These are phyloP conservation scores for Bellardia bayeri DNA, from an alignment of 2,888 invertebrate genomes.

Conservation along the genomic window DNA sequence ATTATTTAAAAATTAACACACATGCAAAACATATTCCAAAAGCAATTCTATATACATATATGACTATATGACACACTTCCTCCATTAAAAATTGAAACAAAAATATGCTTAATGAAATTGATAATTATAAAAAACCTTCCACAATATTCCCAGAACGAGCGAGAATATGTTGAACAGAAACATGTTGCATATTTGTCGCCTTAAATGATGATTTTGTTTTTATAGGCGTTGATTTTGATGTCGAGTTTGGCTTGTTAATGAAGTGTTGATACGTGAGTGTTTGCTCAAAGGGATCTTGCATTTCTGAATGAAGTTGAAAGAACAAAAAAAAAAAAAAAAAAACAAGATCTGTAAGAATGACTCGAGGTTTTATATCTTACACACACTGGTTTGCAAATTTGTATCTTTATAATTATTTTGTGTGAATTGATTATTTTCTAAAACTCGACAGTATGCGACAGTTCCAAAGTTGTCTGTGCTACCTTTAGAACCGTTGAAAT, in stretches of 20 bases:
- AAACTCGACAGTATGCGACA: too few species aligned
- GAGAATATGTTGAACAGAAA: not conserved
- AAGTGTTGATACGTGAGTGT: slow-evolving; percentile 47
- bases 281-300: slow-evolving; percentile 15
- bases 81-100: slow-evolving; percentile 1
- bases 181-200: slow-evolving; percentile 22
- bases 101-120: slow-evolving; percentile 4
- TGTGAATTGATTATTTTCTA: too few species aligned
- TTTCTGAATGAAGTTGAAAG: not conserved
- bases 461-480: too few species aligned
- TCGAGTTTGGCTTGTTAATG: slow-evolving; percentile 14
- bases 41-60: too few species aligned
- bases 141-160: slow-evolving; percentile 10
- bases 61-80: not conserved
- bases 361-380: not conserved
- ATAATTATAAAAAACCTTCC: slow-evolving; percentile 25
- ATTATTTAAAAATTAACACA: not conserved
- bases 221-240: not conserved
- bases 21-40: not conserved
- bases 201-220: slow-evolving; percentile 31
- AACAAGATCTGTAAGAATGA: not conserved
- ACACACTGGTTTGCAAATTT: not conserved
- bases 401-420: too few species aligned
- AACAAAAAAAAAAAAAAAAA: not conserved
- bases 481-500: too few species aligned